Evolutionary conservation across 2,113 vertebrate genomes (phyloP).

Genomic region (Scalopus aquaticus): DNA sequence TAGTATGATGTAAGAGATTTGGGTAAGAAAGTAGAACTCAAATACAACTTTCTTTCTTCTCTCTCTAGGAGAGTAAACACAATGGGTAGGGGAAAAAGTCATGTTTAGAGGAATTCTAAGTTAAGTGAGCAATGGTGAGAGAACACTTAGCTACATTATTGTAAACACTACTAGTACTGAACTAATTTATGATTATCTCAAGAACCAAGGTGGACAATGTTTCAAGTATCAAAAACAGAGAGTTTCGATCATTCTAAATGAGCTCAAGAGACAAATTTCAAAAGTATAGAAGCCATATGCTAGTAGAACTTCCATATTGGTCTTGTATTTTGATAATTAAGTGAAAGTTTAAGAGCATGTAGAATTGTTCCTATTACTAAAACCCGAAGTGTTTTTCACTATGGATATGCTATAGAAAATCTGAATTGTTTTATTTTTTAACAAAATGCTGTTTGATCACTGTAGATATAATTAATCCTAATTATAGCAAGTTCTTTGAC

Average conservation of each 20-base stretch:
- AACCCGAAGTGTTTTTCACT: not conserved
- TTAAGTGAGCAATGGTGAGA: not conserved
- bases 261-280: not conserved
- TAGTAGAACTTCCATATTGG: not conserved
- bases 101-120: not conserved
- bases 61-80: not conserved
- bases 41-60: not conserved
- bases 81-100: not conserved
- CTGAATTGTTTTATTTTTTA: not conserved
- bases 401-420: not conserved
- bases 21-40: not conserved
- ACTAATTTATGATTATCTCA: not conserved
- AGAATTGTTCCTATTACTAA: not conserved
- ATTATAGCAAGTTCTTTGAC: not conserved
- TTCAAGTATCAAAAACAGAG: not conserved
- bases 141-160: not conserved
- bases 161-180: not conserved
- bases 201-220: not conserved
- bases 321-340: constrained; percentile 2
- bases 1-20: not conserved
- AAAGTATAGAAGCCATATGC: not conserved
- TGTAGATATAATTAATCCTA: not conserved
- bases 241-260: not conserved
- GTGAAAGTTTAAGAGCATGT: not conserved
- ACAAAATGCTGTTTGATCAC: not conserved